Conservation (phyloP, 2,797 vertebrate genomes). For the Hydrolagus colliei region DNA sequence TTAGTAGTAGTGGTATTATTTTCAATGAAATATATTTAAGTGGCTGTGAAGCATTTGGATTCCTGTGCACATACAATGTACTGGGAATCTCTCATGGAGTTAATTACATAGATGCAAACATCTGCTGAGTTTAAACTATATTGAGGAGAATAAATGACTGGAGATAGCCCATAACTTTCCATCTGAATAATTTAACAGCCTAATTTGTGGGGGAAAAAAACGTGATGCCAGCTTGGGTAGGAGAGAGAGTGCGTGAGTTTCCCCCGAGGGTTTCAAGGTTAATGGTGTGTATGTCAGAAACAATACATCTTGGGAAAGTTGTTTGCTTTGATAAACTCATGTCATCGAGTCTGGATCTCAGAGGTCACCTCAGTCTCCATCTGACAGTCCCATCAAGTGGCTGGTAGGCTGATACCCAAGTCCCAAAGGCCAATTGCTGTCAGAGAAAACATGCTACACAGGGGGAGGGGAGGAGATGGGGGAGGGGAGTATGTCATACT, state of each 20-base stretch:
- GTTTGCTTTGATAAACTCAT: conserved; percentile 2
- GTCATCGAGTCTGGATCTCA: conserved; percentile 27
- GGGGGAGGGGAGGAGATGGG: too few relatives aligned
- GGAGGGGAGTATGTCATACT: background rate
- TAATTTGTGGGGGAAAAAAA: conserved; percentile 1
- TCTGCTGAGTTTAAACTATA: background rate
- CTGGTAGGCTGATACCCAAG: background rate
- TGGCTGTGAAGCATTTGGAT: background rate
- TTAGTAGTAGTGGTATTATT: too few relatives aligned
- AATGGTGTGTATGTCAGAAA: conserved; percentile 24
- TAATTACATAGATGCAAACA: conserved; percentile 2
- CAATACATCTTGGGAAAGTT: conserved; percentile 16
- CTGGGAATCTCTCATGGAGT: background rate
- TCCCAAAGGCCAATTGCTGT: background rate
- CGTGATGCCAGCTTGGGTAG: conserved; percentile 8
- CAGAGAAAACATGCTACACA: background rate
- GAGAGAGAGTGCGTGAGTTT: background rate
- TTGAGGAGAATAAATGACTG: conserved; percentile 23
- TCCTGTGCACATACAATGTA: background rate
- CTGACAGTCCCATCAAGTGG: conserved; percentile 16
- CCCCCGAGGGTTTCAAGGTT: conserved; percentile 17
- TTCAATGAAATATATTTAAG: background rate
- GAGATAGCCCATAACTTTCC: conserved; percentile 7
- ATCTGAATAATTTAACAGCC: conserved; percentile 15
- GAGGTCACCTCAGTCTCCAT: conserved; percentile 25